Conservation (phyloP, 2,797 vertebrate species). For the Yasuhikotakia modesta region DNA sequence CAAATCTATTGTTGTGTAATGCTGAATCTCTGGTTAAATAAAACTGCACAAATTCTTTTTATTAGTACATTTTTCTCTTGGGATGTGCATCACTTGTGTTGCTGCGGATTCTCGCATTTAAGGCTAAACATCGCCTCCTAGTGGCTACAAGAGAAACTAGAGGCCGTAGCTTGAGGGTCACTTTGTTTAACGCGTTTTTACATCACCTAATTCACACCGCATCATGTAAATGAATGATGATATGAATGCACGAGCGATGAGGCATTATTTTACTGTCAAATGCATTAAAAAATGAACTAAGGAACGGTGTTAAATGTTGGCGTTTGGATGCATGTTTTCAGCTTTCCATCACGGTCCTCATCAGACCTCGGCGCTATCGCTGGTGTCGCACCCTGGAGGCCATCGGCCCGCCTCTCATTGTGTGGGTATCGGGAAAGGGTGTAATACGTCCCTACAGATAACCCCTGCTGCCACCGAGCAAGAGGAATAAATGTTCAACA, state of each 20-base stretch:
- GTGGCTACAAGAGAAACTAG: conserved; percentile 51
- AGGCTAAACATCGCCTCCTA: conserved; percentile 59
- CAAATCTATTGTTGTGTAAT: background rate
- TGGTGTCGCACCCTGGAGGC: conserved; percentile 68
- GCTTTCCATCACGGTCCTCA: conserved; percentile 52
- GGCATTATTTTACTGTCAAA: background rate
- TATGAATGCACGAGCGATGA: background rate
- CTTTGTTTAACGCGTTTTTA: background rate
- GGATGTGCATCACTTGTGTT: background rate
- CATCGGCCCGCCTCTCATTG: conserved; percentile 66
- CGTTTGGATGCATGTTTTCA: conserved; percentile 30
- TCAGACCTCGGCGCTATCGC: conserved; percentile 45
- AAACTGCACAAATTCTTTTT: conserved; percentile 28
- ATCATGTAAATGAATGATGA: background rate
- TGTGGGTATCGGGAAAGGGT: conserved; percentile 76
- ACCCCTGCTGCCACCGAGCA: conserved; percentile 44
- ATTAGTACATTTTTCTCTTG: background rate
- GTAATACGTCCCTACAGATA: conserved; percentile 61
- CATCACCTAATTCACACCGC: background rate
- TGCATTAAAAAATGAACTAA: background rate
- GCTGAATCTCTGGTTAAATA: conserved; percentile 44
- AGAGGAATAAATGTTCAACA: conserved; percentile 39
- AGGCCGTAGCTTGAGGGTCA: background rate
- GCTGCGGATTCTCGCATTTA: background rate
- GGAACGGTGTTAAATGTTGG: background rate